A percentile compares a stretch with the other conserved stretches of the same genome.
Conservation (phyloP, 1,140 invertebrate species). For the Solen grandis region DNA sequence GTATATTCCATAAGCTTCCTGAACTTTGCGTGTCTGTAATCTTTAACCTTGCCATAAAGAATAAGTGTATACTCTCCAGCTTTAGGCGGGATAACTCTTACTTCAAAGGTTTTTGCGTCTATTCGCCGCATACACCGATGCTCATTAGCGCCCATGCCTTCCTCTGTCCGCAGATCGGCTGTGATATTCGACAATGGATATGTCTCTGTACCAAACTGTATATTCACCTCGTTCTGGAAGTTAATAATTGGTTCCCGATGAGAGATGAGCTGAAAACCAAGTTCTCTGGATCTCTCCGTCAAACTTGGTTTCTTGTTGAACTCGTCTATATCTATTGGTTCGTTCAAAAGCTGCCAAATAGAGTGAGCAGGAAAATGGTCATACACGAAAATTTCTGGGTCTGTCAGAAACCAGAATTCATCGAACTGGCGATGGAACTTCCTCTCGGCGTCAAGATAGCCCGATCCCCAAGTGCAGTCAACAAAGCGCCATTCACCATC, state of each 20-base stretch:
- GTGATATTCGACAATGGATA: slow-evolving; percentile 45
- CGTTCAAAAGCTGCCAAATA: slow-evolving; percentile 63
- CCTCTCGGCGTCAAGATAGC: slow-evolving; percentile 50
- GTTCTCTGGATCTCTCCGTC: slow-evolving; percentile 44
- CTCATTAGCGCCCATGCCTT: slow-evolving; percentile 24
- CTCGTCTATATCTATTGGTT: slow-evolving; percentile 41
- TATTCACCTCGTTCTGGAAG: slow-evolving; percentile 49
- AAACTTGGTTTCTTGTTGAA: slow-evolving; percentile 52
- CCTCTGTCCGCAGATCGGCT: slow-evolving; percentile 24
- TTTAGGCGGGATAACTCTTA: slow-evolving; percentile 43
- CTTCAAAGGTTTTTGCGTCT: slow-evolving; percentile 34
- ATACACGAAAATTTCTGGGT: slow-evolving; percentile 81
- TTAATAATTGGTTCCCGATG: slow-evolving; percentile 44
- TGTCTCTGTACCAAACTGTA: slow-evolving; percentile 34
- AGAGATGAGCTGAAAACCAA: slow-evolving; percentile 39
- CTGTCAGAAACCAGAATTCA: slow-evolving; percentile 81
- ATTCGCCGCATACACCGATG: slow-evolving; percentile 34
- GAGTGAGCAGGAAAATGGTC: slow-evolving; percentile 80
- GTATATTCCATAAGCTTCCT: slow-evolving; percentile 49
- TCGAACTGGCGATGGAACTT: slow-evolving; percentile 59
- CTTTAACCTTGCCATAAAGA: slow-evolving; percentile 45
- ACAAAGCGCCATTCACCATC: slow-evolving; percentile 64
- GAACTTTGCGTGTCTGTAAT: slow-evolving; percentile 34
- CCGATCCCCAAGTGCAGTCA: slow-evolving; percentile 81
- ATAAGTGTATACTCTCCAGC: slow-evolving; percentile 30